Conservation (phyloP, 2,113 vertebrate species). For the Pampusana beccarii region DNA sequence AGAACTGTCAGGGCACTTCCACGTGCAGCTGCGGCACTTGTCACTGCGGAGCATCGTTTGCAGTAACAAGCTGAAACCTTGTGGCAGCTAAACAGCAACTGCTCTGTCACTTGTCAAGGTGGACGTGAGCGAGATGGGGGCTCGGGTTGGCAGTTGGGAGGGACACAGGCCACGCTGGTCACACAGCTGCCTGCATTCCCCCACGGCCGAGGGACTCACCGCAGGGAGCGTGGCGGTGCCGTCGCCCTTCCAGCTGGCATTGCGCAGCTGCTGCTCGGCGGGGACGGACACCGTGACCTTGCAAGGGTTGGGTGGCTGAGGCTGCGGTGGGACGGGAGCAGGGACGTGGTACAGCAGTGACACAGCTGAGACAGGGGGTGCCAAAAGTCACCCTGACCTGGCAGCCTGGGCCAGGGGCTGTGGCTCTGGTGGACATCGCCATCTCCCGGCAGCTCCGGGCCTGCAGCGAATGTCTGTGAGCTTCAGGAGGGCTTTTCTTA, state of each 20-base stretch:
- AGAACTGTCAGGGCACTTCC: neutral
- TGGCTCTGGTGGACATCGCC: neutral
- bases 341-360: neutral
- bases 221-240: neutral
- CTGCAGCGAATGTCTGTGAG: neutral
- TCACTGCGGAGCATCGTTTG: neutral
- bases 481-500: neutral
- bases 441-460: slow-evolving; percentile 29
- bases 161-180: neutral
- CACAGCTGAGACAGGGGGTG: neutral
- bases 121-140: accelerated
- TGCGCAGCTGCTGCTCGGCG: neutral
- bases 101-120: neutral
- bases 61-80: neutral
- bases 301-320: neutral
- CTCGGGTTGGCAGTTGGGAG: neutral
- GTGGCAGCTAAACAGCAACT: neutral
- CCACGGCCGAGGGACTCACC: neutral
- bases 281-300: neutral
- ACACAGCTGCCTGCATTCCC: neutral
- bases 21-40: neutral
- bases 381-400: neutral
- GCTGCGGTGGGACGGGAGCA: neutral
- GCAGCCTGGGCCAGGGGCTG: neutral
- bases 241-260: neutral